Evolutionary conservation across 2,888 invertebrate species (phyloP).

Genomic region (Synergus gifuensis): DNA sequence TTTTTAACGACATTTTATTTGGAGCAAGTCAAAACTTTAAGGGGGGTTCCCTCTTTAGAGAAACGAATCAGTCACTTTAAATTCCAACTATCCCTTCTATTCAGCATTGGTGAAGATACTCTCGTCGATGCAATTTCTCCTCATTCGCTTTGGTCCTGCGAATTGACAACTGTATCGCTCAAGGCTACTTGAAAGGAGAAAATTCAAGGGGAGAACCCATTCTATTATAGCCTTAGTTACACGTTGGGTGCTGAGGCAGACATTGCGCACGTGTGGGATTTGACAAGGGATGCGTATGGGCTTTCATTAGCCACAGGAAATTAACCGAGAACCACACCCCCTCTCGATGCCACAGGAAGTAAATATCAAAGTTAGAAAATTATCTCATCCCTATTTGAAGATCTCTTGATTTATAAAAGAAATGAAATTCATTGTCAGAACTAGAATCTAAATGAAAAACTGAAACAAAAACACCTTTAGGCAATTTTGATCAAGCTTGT

Average conservation of each 20-base stretch:
- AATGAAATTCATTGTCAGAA: neutral
- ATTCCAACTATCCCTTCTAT: neutral
- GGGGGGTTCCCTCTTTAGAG: neutral
- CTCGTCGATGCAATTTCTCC: neutral
- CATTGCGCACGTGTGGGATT: slow-evolving; percentile 55
- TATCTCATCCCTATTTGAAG: neutral
- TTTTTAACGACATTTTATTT: too few species aligned
- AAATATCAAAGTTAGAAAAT: neutral
- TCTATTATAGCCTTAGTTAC: slow-evolving; percentile 42
- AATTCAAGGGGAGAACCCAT: slow-evolving; percentile 22
- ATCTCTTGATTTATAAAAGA: neutral
- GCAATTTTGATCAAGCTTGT: neutral
- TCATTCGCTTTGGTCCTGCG: slow-evolving; percentile 39
- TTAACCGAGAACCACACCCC: slow-evolving; percentile 68
- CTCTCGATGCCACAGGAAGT: slow-evolving; percentile 3
- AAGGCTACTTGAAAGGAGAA: slow-evolving; percentile 43
- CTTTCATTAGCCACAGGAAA: slow-evolving; percentile 77
- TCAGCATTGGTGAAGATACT: neutral
- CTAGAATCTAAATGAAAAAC: neutral
- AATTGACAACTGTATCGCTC: slow-evolving; percentile 41
- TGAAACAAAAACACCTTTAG: neutral
- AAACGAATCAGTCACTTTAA: neutral
- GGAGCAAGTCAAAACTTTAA: too few species aligned
- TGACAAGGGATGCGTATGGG: slow-evolving; percentile 52
- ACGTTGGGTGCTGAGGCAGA: slow-evolving; percentile 52